Base-by-base conservation (phyloP, 2,888 invertebrate genomes). In the Caenorhabditis virilis region DNA sequence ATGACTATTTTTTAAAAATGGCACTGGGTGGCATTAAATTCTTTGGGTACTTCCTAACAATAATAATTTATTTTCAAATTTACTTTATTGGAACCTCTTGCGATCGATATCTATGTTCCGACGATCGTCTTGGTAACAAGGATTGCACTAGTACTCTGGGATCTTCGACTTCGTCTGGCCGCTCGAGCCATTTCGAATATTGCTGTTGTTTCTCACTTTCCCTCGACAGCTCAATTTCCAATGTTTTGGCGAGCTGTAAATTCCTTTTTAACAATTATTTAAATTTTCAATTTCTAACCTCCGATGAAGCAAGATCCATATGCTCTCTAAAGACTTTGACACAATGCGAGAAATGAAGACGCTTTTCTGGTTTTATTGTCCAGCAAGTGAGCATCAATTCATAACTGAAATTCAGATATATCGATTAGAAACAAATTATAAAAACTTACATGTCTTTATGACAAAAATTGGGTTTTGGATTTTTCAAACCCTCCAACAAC, bases 381-480 rank as follows among this genome's bases (percentile, higher is more conserved):
- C 95, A 95, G 83, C 94, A 95, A 56, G 89, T 88, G 46, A 88
- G 82, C 93, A 95, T 95, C 52, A 93, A 88, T 39, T 89, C 87
- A 79, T 90, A 90, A 16, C 85, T 85, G 72, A 33, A 76, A 72
- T 2, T 50, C 26, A n/a, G 5, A 6, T 2, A 6, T 38, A 11
- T 38, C 13, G 7, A 11, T 1, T n/a, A 39, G 15, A 6, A 7
- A 22, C 1, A 33, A 45, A 22, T 16, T 13, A n/a, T 13, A 23
- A 42, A 26, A 52, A 23, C 39, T 86, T 88, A 92, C 86, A 92
- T 85, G 66, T 89, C 88, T 67, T 89, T 88, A 47, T 92, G 91
- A 1, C 93, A 89, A 83, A 89, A 91, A 25, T 89, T 87, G 0
- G 95, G 95, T 75, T 90, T 89, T 64, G 91, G 90, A 88, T 95